Evolutionary conservation across 2,113 vertebrate genomes (phyloP).

Genomic region (Crotalus viridis): DNA sequence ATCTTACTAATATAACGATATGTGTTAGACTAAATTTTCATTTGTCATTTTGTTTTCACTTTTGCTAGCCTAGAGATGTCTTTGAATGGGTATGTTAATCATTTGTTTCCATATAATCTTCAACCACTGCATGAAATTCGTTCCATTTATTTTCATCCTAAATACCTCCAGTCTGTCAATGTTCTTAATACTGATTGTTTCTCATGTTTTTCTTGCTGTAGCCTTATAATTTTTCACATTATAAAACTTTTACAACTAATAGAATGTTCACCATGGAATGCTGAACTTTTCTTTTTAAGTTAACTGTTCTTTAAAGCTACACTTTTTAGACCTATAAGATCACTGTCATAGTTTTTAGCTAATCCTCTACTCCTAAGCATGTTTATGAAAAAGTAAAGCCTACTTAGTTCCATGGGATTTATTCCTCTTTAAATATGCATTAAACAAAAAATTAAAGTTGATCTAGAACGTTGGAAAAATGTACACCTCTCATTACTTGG

Average conservation of each 20-base stretch:
- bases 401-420: background rate
- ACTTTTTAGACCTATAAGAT: background rate
- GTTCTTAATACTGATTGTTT: conserved; percentile 38
- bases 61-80: conserved; percentile 75
- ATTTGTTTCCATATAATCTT: conserved; percentile 44
- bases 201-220: conserved; percentile 27
- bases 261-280: background rate
- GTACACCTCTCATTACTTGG: no score
- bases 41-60: conserved; percentile 69
- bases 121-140: conserved; percentile 68
- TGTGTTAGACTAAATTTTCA: conserved; percentile 36
- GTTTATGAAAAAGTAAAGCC: background rate
- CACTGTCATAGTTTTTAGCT: background rate
- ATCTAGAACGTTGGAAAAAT: no score
- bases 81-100: conserved; percentile 79
- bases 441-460: no score
- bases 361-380: background rate
- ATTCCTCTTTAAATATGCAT: background rate
- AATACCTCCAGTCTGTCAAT: conserved; percentile 64
- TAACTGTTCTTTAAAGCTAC: conserved; percentile 1
- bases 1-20: background rate
- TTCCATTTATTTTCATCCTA: conserved; percentile 45
- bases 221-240: background rate
- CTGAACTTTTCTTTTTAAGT: background rate
- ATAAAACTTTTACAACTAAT: conserved; percentile 26